Percentiles rank a stretch among this genome's conserved stretches.
These are phyloP conservation scores for Unio delphinus DNA, from an alignment of 2,888 invertebrate species.

Conservation along the genomic window DNA sequence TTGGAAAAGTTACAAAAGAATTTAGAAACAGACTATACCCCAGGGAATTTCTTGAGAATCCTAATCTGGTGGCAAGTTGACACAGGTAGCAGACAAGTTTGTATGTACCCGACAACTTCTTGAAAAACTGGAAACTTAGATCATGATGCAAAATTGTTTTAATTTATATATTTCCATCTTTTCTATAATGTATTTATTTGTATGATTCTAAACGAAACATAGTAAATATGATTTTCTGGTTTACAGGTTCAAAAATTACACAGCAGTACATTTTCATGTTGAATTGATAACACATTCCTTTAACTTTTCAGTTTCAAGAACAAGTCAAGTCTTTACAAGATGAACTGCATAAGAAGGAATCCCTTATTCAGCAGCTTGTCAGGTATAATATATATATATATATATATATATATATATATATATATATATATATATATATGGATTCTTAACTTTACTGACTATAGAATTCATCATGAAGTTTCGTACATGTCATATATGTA, in stretches of 20 bases:
- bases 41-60: too few species aligned
- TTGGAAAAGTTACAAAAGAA: too few species aligned
- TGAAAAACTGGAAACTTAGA: too few species aligned
- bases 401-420: constrained; percentile 1
- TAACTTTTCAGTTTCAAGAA: constrained; percentile 59
- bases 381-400: constrained; percentile 39
- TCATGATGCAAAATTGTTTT: too few species aligned
- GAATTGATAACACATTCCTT: not conserved
- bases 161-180: too few species aligned
- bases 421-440: constrained; percentile 1
- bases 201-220: too few species aligned
- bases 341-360: constrained; percentile 68
- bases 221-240: too few species aligned
- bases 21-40: too few species aligned
- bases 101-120: too few species aligned
- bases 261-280: not conserved
- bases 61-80: too few species aligned
- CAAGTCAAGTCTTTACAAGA: constrained; percentile 65
- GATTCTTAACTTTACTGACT: not conserved
- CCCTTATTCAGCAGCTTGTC: constrained; percentile 66
- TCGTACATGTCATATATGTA: not conserved
- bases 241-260: not conserved
- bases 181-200: too few species aligned
- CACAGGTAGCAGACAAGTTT: too few species aligned
- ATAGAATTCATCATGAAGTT: not conserved